Evolutionary conservation across 2,888 invertebrate species (phyloP).

Genomic region (Diadegma fenestrale): DNA sequence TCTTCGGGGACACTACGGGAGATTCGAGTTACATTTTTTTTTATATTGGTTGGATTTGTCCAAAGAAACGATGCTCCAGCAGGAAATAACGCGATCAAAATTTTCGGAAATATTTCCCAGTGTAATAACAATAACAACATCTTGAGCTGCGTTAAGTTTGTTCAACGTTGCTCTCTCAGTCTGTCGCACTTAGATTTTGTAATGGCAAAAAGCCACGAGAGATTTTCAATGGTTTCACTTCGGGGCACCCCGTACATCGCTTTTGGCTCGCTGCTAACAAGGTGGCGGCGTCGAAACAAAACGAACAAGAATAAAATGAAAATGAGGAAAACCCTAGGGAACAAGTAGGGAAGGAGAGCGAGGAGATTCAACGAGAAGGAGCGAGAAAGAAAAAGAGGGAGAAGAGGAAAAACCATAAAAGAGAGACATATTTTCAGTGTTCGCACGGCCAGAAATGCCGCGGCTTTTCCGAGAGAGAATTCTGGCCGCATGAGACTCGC

Average conservation of each 20-base stretch:
- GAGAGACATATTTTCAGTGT: slow-evolving; percentile 33
- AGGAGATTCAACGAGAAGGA: neutral
- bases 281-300: slow-evolving; percentile 24
- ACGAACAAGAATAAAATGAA: slow-evolving; percentile 30
- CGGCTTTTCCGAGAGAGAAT: slow-evolving; percentile 17
- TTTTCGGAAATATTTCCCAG: neutral
- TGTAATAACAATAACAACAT: no score
- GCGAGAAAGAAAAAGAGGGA: neutral
- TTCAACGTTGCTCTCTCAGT: neutral
- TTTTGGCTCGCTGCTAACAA: slow-evolving; percentile 26
- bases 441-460: slow-evolving; percentile 33
- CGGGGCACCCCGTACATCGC: slow-evolving; percentile 9
- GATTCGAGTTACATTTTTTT: neutral
- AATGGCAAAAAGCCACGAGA: slow-evolving; percentile 3
- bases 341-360: neutral
- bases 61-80: neutral
- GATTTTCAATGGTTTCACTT: slow-evolving; percentile 19
- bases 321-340: slow-evolving; percentile 32
- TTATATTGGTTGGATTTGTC: neutral
- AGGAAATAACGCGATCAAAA: neutral
- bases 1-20: neutral
- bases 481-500: slow-evolving; percentile 7
- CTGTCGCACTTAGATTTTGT: neutral
- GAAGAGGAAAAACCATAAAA: slow-evolving; percentile 19
- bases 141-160: neutral